Conservation (phyloP, 2,113 vertebrate species). For the Hassar affinis region DNA sequence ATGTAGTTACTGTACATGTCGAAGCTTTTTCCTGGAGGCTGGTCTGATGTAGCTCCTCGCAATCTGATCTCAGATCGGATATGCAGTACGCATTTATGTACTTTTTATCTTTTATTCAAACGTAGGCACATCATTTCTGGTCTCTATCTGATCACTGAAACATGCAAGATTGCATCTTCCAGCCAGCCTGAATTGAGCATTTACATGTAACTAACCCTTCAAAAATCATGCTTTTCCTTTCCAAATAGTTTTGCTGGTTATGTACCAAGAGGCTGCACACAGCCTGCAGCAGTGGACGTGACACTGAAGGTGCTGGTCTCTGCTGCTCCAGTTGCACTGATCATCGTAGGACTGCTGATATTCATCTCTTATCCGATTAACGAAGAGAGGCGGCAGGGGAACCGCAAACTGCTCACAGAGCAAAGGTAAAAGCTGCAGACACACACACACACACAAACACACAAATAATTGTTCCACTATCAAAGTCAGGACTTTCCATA, state of each 20-base stretch:
- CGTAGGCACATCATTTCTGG: background rate
- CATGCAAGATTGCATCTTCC: background rate
- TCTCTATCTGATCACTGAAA: background rate
- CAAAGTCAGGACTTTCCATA: too few relatives aligned
- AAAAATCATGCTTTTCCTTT: background rate
- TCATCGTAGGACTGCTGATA: constrained; percentile 84
- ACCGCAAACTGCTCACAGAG: constrained; percentile 88
- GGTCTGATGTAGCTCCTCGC: background rate
- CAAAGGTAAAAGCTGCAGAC: constrained; percentile 70
- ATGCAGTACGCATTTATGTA: background rate
- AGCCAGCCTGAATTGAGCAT: background rate
- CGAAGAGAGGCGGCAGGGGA: constrained; percentile 81
- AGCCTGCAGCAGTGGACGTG: constrained; percentile 78
- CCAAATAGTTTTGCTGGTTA: constrained; percentile 87
- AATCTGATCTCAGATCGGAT: background rate
- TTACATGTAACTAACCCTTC: constrained; percentile 4
- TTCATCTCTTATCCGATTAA: constrained; percentile 89
- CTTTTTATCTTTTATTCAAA: background rate
- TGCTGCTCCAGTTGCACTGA: constrained; percentile 79
- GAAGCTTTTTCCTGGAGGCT: background rate
- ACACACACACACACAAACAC: too few relatives aligned
- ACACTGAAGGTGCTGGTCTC: constrained; percentile 91
- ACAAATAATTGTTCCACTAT: too few relatives aligned
- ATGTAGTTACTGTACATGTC: background rate
- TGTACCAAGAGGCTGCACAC: constrained; percentile 81